Evolutionary conservation across 2,797 vertebrate species (phyloP).

Genomic region (Kryptopterus vitreolus): DNA sequence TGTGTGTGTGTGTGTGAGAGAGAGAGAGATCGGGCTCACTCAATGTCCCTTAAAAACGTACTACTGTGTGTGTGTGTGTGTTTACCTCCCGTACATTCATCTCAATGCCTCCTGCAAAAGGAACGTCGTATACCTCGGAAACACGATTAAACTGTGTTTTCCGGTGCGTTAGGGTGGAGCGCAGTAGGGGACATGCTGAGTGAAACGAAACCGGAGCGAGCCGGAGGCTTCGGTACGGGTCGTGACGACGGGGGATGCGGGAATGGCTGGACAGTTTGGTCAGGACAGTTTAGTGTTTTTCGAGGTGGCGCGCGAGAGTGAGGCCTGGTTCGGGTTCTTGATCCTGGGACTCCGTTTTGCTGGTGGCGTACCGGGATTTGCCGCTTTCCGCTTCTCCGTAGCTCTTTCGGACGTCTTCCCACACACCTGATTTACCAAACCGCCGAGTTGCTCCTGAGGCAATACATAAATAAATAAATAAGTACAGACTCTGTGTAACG

Average conservation of each 20-base stretch:
- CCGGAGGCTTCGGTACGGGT: conserved; percentile 60
- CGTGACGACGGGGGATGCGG: conserved; percentile 72
- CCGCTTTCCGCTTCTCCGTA: conserved; percentile 75
- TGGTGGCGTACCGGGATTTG: conserved; percentile 79
- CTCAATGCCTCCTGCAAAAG: conserved; percentile 44
- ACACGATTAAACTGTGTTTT: neutral
- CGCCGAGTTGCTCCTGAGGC: conserved; percentile 98
- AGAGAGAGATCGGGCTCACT: too few species aligned
- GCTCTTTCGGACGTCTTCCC: conserved; percentile 87
- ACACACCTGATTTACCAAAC: conserved; percentile 92
- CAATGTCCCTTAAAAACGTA: conserved; percentile 28
- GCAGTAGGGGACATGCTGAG: conserved; percentile 41
- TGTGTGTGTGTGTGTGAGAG: conserved; percentile 9
- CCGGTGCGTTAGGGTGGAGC: conserved; percentile 16
- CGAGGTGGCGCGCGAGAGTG: conserved; percentile 82
- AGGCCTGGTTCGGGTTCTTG: conserved; percentile 87
- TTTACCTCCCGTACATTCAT: conserved; percentile 51
- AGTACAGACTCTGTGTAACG: too few species aligned
- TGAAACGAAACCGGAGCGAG: conserved; percentile 22
- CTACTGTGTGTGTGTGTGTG: neutral
- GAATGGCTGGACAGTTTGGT: conserved; percentile 46
- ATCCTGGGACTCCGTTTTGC: conserved; percentile 94
- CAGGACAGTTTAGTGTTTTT: conserved; percentile 48
- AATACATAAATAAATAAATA: too few species aligned
- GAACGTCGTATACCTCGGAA: conserved; percentile 45